Evolutionary conservation across 2,888 invertebrate genomes (phyloP).

Genomic region (Microctonus brassicae): DNA sequence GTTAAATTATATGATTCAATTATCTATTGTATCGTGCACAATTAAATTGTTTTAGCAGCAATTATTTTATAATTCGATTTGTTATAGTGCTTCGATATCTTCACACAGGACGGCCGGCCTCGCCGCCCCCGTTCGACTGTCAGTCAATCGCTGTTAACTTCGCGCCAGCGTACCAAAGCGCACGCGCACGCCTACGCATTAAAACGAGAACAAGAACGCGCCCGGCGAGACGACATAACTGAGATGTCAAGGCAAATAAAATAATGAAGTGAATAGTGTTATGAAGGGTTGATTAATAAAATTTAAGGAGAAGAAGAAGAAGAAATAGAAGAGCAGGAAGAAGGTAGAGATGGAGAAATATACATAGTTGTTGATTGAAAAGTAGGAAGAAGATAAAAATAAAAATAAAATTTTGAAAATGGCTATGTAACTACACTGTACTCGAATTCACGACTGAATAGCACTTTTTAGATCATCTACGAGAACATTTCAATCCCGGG

Average conservation of each 20-base stretch:
- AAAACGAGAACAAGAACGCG: conserved; percentile 48
- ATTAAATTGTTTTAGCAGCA: background rate
- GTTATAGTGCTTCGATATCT: background rate
- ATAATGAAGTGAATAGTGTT: conserved; percentile 28
- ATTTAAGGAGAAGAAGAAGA: conserved; percentile 20
- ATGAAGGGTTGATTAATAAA: background rate
- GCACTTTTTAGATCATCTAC: conserved; percentile 26
- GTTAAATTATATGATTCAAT: background rate
- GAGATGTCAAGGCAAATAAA: conserved; percentile 47
- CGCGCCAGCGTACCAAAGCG: conserved; percentile 29
- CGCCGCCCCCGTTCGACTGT: conserved; percentile 40
- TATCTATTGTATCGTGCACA: background rate
- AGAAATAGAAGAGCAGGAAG: conserved; percentile 12
- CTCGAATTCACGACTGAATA: conserved; percentile 7
- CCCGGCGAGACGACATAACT: conserved; percentile 34
- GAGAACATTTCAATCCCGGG: conserved; percentile 24
- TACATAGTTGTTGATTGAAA: conserved; percentile 2
- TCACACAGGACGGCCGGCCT: conserved; percentile 35
- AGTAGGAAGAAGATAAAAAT: conserved; percentile 25
- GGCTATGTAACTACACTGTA: background rate
- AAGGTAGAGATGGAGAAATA: conserved; percentile 6
- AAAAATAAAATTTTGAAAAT: background rate
- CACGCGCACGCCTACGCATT: conserved; percentile 44
- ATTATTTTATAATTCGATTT: background rate
- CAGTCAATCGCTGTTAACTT: conserved; percentile 26